A percentile compares a stretch with the other conserved stretches of the same genome.
Conservation (phyloP, 2,113 vertebrate genomes). For the Myrmecobius fasciatus region DNA sequence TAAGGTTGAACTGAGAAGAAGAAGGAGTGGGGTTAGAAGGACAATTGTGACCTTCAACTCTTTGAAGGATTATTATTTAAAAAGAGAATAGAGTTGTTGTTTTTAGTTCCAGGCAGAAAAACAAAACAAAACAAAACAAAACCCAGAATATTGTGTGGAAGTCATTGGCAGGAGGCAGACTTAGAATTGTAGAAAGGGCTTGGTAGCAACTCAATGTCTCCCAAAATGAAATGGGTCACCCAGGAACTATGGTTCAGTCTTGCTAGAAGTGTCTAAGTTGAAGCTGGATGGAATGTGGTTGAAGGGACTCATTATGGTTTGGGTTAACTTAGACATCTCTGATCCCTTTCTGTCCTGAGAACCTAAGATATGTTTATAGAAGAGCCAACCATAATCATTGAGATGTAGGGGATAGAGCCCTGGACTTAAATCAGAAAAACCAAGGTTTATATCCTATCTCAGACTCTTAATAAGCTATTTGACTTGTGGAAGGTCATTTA, state of each 20-base stretch:
- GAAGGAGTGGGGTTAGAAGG: neutral
- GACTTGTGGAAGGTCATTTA: neutral
- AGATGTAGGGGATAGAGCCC: neutral
- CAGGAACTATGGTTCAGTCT: neutral
- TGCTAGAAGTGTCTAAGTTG: neutral
- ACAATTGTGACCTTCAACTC: neutral
- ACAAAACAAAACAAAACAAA: too few species aligned
- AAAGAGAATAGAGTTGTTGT: neutral
- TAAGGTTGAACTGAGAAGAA: neutral
- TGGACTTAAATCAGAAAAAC: neutral
- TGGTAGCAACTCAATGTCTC: neutral
- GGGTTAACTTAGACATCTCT: neutral
- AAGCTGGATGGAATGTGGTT: neutral
- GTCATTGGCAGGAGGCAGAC: neutral
- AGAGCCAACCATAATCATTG: neutral
- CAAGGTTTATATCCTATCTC: neutral
- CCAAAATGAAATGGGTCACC: neutral
- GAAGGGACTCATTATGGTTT: neutral
- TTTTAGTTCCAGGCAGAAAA: neutral
- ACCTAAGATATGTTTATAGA: neutral
- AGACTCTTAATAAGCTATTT: neutral
- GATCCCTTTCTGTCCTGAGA: neutral
- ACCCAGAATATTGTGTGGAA: neutral
- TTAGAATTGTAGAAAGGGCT: neutral
- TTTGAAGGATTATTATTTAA: neutral